Conservation (phyloP, 2,113 vertebrate genomes). For the Guaruba guarouba region DNA sequence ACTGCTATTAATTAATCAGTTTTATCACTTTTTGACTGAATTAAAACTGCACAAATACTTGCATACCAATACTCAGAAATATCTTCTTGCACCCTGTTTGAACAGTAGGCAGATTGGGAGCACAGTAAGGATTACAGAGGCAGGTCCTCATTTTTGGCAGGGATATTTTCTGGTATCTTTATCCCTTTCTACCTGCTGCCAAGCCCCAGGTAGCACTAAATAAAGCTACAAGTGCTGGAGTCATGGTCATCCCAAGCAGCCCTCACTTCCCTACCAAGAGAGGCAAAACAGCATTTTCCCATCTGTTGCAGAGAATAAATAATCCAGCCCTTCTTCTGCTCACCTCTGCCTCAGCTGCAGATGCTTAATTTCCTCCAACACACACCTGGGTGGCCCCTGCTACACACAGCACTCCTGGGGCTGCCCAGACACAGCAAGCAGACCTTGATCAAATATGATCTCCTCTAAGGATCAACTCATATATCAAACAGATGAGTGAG, state of each 20-base stretch:
- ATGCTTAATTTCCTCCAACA: not conserved
- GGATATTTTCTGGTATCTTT: not conserved
- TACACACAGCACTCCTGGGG: fast-evolving
- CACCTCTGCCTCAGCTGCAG: not conserved
- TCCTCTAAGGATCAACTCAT: not conserved
- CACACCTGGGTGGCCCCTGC: not conserved
- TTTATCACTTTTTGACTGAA: not conserved
- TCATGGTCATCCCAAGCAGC: not conserved
- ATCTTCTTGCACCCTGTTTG: not conserved
- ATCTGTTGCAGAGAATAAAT: not conserved
- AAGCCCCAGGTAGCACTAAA: not conserved
- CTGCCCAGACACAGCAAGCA: not conserved
- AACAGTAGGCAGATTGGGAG: not conserved
- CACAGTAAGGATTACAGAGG: not conserved
- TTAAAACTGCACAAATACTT: not conserved
- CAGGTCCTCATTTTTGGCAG: not conserved
- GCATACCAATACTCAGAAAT: not conserved
- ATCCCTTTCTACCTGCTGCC: not conserved
- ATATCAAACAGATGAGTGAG: not conserved
- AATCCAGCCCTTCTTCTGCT: not conserved
- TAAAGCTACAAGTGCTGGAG: not conserved
- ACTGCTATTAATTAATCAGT: not conserved
- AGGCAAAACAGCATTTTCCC: not conserved
- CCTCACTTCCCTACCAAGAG: not conserved
- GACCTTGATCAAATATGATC: not conserved